phyloP scores from a whole-genome alignment of 2,797 vertebrate species.

The Meriones psammophilus region DNA sequence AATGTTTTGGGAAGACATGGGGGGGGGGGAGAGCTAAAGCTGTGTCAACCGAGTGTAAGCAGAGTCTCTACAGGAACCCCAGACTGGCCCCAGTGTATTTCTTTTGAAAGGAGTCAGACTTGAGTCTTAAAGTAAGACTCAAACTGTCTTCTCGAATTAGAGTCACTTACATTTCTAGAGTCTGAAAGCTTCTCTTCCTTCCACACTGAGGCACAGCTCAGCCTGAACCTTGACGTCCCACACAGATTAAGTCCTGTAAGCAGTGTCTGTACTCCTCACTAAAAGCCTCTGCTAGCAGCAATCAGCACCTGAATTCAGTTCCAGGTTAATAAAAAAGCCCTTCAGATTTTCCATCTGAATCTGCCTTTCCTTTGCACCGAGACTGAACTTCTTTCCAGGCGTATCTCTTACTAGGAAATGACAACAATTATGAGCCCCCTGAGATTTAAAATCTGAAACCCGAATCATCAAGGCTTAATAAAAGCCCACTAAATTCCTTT shows the following conservation, averaged over 20 bases:
- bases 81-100: neutral
- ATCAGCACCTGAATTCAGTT: neutral
- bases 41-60: neutral
- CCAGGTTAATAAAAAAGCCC: slow-evolving; percentile 44
- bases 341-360: slow-evolving; percentile 59
- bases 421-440: slow-evolving; percentile 75
- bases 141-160: slow-evolving; percentile 69
- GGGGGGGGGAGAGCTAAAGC: neutral
- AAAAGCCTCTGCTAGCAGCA: slow-evolving; percentile 54
- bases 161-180: slow-evolving; percentile 51
- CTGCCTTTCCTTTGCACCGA: slow-evolving; percentile 9
- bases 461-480: slow-evolving; percentile 78
- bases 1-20: neutral
- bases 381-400: slow-evolving; percentile 69
- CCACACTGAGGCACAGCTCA: neutral
- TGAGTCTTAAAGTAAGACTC: slow-evolving; percentile 77
- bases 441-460: slow-evolving; percentile 79
- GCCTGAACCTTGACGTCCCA: neutral
- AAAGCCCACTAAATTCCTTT: slow-evolving; percentile 77
- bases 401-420: slow-evolving; percentile 62
- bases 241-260: slow-evolving; percentile 46
- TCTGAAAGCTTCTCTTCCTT: slow-evolving; percentile 35
- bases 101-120: slow-evolving; percentile 66
- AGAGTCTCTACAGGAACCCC: neutral
- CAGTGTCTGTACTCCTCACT: slow-evolving; percentile 15